phyloP scores from a whole-genome alignment of 2,113 vertebrate genomes.

The Vulpes vulpes region DNA sequence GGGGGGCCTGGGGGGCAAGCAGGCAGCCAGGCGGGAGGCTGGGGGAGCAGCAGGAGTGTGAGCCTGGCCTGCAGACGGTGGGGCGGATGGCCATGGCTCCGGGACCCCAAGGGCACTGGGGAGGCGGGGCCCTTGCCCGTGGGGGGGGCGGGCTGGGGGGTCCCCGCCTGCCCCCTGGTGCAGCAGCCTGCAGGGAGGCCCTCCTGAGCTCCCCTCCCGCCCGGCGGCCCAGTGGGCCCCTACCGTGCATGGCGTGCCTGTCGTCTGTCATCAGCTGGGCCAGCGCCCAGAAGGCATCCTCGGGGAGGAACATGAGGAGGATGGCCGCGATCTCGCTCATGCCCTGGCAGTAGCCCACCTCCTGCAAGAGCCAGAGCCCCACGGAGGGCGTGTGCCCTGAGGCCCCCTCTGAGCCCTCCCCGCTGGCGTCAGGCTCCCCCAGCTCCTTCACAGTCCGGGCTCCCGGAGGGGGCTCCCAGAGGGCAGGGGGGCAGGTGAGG shows the following conservation, averaged over 20 bases:
- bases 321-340: constrained; percentile 95
- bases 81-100: accelerated
- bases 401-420: neutral
- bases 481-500: too few species aligned
- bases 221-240: constrained; percentile 70
- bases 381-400: too few species aligned
- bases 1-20: accelerated
- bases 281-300: constrained; percentile 95
- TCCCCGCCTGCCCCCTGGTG: neutral
- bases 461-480: too few species aligned
- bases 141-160: too few species aligned
- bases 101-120: too few species aligned
- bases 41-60: neutral
- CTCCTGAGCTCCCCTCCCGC: neutral
- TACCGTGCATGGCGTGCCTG: constrained; percentile 93
- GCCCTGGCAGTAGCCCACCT: constrained; percentile 97
- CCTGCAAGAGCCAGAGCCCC: constrained; percentile 85
- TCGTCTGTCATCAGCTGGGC: constrained; percentile 91
- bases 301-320: constrained; percentile 94
- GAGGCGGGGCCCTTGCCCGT: neutral
- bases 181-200: neutral
- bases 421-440: too few species aligned
- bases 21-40: too few species aligned
- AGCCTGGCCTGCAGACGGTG: neutral
- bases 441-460: too few species aligned